These are phyloP conservation scores for Dermatemys mawii DNA, from an alignment of 2,113 vertebrate species.

Conservation along the genomic window DNA sequence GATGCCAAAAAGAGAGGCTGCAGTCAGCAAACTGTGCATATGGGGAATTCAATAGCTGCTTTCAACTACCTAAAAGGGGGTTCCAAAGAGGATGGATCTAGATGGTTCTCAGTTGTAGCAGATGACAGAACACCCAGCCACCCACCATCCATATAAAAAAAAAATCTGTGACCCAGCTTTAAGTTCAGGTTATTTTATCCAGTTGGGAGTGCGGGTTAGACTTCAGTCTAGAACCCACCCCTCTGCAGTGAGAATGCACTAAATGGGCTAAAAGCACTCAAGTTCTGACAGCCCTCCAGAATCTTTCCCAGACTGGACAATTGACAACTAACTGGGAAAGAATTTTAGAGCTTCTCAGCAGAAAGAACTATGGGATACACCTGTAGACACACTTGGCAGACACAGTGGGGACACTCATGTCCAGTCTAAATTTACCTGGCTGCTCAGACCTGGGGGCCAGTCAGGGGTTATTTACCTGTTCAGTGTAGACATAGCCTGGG, in stretches of 20 bases:
- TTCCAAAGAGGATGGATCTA: too few species aligned
- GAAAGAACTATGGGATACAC: background rate
- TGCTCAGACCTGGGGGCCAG: background rate
- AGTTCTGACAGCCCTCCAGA: background rate
- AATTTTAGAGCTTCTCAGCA: background rate
- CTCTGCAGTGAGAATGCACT: background rate
- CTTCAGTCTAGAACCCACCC: background rate
- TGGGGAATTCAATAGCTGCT: too few species aligned
- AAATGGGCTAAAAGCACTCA: background rate
- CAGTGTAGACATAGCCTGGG: background rate
- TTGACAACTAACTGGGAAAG: background rate
- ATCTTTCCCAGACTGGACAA: background rate
- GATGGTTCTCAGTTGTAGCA: too few species aligned
- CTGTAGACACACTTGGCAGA: background rate
- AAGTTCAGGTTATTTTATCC: background rate
- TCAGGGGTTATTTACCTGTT: background rate
- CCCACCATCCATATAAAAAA: background rate
- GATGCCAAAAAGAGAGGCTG: background rate
- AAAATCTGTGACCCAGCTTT: background rate
- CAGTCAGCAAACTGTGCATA: background rate
- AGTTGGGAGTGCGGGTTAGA: background rate
- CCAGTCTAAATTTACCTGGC: background rate
- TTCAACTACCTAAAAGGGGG: too few species aligned
- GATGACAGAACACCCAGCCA: too few species aligned
- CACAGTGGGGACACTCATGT: background rate